A percentile compares a stretch with the other conserved stretches of the same genome.
Evolutionary conservation across 2,113 vertebrate genomes (phyloP).

Genomic region (Terrapene triunguis): DNA sequence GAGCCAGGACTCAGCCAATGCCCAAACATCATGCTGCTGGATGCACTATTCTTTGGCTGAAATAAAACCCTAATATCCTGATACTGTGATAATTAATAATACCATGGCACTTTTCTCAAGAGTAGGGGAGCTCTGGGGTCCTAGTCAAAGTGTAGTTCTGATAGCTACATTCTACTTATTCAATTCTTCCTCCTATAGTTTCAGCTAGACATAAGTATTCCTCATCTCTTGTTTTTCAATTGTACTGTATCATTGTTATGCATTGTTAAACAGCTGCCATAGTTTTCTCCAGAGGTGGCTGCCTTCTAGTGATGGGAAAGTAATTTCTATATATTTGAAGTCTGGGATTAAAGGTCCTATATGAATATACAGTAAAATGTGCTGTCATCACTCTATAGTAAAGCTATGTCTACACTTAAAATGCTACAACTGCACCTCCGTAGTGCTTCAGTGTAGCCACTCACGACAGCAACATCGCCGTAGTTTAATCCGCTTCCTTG

Average conservation of each 20-base stretch:
- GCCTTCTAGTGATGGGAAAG: background rate
- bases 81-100: background rate
- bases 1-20: background rate
- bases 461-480: too few relatives aligned
- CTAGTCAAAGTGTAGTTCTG: background rate
- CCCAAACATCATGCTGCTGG: background rate
- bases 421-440: too few relatives aligned
- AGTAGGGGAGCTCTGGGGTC: background rate
- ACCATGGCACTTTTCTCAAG: background rate
- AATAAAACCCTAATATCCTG: background rate
- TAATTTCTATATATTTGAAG: background rate
- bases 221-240: background rate
- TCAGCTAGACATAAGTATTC: rapidly evolving
- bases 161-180: background rate
- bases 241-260: rapidly evolving
- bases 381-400: background rate
- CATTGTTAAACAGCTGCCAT: background rate
- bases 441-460: too few relatives aligned
- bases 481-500: too few relatives aligned
- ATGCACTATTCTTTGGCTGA: background rate
- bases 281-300: background rate
- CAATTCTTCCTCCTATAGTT: background rate
- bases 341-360: background rate
- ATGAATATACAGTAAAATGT: background rate
- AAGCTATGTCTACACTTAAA: background rate